These are phyloP conservation scores for Panthera tigris DNA, from an alignment of 2,113 vertebrate species.

Conservation along the genomic window DNA sequence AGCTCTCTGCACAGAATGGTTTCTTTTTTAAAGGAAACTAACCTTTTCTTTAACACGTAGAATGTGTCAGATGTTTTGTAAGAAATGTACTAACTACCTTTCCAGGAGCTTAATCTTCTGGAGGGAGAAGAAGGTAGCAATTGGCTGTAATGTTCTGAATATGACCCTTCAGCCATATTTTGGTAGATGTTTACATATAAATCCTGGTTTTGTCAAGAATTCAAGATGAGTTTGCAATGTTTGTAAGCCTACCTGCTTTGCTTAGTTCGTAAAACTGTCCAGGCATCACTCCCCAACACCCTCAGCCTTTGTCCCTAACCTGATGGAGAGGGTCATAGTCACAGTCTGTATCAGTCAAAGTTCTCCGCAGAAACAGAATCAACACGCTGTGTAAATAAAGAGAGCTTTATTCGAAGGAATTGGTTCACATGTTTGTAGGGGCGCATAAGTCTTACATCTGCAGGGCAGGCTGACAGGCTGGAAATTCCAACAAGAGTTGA, in stretches of 20 bases:
- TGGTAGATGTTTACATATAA: not conserved
- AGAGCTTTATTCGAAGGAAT: not conserved
- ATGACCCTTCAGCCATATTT: not conserved
- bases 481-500: not conserved
- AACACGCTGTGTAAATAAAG: not conserved
- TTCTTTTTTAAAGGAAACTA: slow-evolving; percentile 55
- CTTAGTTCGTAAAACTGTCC: not conserved
- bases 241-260: not conserved
- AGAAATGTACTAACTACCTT: slow-evolving; percentile 54
- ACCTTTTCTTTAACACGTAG: slow-evolving; percentile 68
- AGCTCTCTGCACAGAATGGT: not conserved
- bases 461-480: not conserved
- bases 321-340: not conserved
- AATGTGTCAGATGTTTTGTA: slow-evolving; percentile 56
- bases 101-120: slow-evolving; percentile 18
- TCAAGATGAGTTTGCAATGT: not conserved
- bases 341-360: not conserved
- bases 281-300: not conserved
- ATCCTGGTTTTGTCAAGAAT: slow-evolving; percentile 39
- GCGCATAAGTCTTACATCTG: not conserved
- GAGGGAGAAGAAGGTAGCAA: not conserved
- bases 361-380: not conserved
- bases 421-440: not conserved
- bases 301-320: not conserved
- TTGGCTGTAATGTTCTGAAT: not conserved